phyloP scores from a whole-genome alignment of 1,140 invertebrate genomes.

The Cepaea nemoralis region DNA sequence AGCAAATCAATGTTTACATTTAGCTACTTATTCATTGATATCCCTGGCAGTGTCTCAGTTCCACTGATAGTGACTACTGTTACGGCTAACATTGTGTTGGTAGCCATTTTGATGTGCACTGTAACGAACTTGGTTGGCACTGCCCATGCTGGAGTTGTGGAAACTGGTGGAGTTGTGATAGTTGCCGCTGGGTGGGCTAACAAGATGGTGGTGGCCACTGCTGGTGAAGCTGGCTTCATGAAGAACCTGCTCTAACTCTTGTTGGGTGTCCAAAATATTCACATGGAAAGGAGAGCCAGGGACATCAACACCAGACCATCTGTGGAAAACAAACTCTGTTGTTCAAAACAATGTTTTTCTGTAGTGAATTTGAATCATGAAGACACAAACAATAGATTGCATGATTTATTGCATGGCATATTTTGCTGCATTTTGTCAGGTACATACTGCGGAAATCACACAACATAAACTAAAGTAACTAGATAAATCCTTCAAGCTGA shows the following conservation, averaged over 20 bases:
- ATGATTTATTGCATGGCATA: no score
- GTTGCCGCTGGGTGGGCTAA: not conserved
- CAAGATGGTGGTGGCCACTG: not conserved
- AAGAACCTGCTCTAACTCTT: conserved; percentile 80
- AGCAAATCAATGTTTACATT: no score
- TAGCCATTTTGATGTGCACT: not conserved
- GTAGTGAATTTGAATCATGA: no score
- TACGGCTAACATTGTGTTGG: conserved; percentile 39
- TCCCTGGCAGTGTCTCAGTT: conserved; percentile 33
- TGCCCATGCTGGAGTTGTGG: conserved; percentile 20
- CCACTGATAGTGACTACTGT: conserved; percentile 45
- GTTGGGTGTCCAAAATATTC: conserved; percentile 99
- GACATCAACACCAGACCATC: conserved; percentile 94
- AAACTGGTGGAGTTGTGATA: conserved; percentile 11
- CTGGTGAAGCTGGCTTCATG: conserved; percentile 47
- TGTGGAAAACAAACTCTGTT: not conserved
- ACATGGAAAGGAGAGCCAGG: conserved; percentile 95
- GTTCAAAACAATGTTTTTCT: no score
- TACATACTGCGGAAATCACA: no score
- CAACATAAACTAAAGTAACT: no score
- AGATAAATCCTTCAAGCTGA: no score
- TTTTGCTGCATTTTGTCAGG: no score
- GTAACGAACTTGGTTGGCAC: conserved; percentile 10
- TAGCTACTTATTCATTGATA: no score
- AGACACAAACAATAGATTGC: no score